Conservation (phyloP, 2,113 vertebrate genomes). For the Halichoeres trimaculatus region DNA sequence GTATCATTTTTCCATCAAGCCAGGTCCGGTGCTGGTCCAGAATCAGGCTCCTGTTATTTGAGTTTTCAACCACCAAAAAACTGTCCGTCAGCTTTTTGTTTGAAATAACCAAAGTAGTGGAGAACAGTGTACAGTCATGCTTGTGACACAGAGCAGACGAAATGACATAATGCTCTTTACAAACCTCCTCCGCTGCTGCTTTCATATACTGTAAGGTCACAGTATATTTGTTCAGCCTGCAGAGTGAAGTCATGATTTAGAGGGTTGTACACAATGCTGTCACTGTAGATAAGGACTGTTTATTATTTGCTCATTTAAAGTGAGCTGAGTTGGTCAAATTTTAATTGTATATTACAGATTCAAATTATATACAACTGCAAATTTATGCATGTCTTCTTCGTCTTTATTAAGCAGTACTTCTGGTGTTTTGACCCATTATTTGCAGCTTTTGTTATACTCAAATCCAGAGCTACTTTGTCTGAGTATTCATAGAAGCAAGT, state of each 20-base stretch:
- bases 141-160: slow-evolving; percentile 15
- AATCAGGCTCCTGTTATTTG: too few relatives aligned
- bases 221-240: not conserved
- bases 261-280: not conserved
- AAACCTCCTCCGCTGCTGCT: not conserved
- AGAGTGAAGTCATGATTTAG: not conserved
- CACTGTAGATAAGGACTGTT: not conserved
- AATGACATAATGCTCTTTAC: not conserved
- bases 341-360: not conserved
- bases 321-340: not conserved
- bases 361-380: not conserved
- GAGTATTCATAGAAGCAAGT: too few relatives aligned
- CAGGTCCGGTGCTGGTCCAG: too few relatives aligned
- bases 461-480: too few relatives aligned
- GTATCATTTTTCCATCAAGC: too few relatives aligned
- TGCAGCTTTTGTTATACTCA: too few relatives aligned
- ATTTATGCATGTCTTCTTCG: too few relatives aligned
- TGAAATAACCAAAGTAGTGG: slow-evolving; percentile 6
- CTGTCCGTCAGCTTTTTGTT: slow-evolving; percentile 7
- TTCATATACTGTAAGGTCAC: not conserved
- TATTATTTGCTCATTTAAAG: not conserved
- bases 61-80: not conserved
- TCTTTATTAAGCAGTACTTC: too few relatives aligned
- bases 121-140: not conserved
- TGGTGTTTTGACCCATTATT: too few relatives aligned